Percentiles rank a stretch among this genome's conserved stretches.
These are phyloP conservation scores for Squalus acanthias DNA, from an alignment of 2,797 vertebrate genomes.

Conservation along the genomic window DNA sequence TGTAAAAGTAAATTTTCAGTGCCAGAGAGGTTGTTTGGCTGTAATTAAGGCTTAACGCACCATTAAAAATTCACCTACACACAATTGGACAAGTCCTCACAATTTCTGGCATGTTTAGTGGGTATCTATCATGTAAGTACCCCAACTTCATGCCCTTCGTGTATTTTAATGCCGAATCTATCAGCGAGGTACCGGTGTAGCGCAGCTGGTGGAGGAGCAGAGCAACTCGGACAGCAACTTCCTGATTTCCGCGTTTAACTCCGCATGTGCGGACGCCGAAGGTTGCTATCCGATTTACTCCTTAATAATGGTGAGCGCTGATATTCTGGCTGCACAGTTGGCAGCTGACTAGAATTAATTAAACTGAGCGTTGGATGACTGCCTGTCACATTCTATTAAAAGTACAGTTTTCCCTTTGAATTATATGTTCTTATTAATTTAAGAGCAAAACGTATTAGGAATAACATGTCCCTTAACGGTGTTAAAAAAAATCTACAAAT, in stretches of 20 bases:
- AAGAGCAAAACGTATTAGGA: slow-evolving; percentile 11
- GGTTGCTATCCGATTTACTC: no score
- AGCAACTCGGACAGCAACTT: background rate
- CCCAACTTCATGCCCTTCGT: background rate
- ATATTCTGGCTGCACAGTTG: background rate
- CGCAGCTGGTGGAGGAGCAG: background rate
- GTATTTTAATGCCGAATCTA: background rate
- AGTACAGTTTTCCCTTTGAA: background rate
- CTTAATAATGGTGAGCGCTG: no score
- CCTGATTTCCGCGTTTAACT: background rate
- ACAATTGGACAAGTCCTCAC: no score
- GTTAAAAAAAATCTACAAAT: slow-evolving; percentile 3
- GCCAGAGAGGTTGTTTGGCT: no score
- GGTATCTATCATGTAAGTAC: background rate
- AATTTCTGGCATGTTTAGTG: background rate
- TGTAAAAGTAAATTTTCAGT: no score
- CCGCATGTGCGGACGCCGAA: no score
- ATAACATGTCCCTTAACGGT: slow-evolving; percentile 13
- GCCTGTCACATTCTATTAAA: background rate
- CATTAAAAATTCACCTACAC: no score
- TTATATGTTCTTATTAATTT: slow-evolving; percentile 18
- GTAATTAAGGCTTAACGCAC: no score
- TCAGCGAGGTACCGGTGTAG: background rate
- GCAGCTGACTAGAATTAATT: slow-evolving; percentile 31
- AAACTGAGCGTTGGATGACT: slow-evolving; percentile 14